phyloP scores from a whole-genome alignment of 2,113 vertebrate genomes.

The Pterocles orientalis region DNA sequence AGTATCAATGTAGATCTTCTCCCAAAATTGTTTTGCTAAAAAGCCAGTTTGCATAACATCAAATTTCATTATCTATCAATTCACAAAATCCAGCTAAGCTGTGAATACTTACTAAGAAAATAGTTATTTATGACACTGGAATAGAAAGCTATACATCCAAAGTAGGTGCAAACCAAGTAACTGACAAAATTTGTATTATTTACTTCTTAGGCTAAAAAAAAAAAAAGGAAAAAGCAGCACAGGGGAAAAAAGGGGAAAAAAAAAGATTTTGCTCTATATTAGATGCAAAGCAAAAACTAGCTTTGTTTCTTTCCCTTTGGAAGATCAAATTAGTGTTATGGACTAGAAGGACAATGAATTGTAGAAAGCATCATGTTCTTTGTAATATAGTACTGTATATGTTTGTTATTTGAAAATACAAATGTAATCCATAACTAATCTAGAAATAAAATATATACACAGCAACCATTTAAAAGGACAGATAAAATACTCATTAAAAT shows the following conservation, averaged over 20 bases:
- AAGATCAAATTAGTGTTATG: conserved; percentile 48
- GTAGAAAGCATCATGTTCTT: conserved; percentile 32
- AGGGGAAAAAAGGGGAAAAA: background rate
- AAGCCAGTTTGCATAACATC: background rate
- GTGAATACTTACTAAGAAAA: background rate
- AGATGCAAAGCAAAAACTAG: background rate
- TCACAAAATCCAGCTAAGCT: background rate
- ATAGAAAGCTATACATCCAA: background rate
- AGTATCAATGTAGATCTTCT: background rate
- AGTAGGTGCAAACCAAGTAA: background rate
- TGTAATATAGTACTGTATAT: conserved; percentile 7
- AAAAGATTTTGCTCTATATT: background rate
- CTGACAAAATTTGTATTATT: background rate
- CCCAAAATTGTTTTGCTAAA: background rate
- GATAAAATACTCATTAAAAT: conserved; percentile 67
- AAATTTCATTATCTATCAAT: background rate
- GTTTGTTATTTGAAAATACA: conserved; percentile 56
- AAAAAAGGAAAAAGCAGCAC: background rate
- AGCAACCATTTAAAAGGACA: conserved; percentile 60
- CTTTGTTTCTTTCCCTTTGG: background rate
- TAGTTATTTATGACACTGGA: background rate
- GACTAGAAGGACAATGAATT: conserved; percentile 11
- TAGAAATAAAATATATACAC: conserved; percentile 67
- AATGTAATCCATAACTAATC: conserved; percentile 61
- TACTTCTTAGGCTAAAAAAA: background rate